phyloP scores from a whole-genome alignment of 2,888 invertebrate species.

The Netelia virgata region DNA sequence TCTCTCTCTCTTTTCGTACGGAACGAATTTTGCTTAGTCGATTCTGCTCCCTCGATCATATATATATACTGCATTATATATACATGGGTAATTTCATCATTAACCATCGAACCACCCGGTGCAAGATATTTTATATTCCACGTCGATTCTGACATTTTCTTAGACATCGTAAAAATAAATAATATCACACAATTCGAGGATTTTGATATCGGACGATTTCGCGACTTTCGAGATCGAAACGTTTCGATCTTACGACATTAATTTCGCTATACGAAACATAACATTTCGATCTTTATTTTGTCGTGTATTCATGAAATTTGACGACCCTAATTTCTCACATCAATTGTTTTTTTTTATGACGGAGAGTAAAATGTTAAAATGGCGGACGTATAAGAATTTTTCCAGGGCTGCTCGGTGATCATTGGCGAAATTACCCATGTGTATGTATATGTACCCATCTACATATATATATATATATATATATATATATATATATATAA shows the following conservation, averaged over 20 bases:
- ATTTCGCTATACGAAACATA: background rate
- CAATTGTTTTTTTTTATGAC: no score
- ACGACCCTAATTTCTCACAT: no score
- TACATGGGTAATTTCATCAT: background rate
- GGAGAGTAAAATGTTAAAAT: no score
- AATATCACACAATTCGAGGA: background rate
- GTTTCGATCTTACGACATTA: background rate
- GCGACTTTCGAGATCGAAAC: background rate
- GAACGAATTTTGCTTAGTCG: slow-evolving; percentile 45
- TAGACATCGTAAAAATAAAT: background rate
- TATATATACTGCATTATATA: background rate
- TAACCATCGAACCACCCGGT: background rate
- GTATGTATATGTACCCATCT: background rate
- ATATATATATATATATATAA: no score
- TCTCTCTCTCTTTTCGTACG: slow-evolving; percentile 1
- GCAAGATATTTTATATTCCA: background rate
- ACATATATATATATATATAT: no score
- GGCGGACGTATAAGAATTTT: no score
- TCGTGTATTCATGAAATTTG: no score
- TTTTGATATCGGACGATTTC: background rate
- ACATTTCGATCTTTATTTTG: no score
- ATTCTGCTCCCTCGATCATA: slow-evolving; percentile 22
- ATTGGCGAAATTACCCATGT: background rate
- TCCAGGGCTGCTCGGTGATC: no score
- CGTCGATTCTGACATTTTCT: background rate